Base-by-base conservation (phyloP, 1,140 invertebrate genomes). In the Cepaea nemoralis region DNA sequence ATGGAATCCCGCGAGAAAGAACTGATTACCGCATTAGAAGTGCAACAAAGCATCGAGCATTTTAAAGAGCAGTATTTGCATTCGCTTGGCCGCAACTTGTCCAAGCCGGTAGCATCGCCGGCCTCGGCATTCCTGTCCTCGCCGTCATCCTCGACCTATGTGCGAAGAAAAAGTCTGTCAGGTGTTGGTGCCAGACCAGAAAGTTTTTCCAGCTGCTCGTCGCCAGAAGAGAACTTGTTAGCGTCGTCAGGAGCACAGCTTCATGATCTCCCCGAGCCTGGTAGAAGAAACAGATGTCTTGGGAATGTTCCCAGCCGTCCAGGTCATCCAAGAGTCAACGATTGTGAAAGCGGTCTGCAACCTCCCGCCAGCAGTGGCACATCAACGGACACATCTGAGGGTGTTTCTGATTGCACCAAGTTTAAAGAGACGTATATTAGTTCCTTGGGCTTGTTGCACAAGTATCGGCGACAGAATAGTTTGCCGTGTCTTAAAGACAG, bases 21-120 rank as follows among this genome's bases (percentile, higher is more conserved):
- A 45, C n/a, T 35, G n/a, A 66, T 55, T 22, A 77, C 48, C 75
- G 39, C 50, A 1, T n/a, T 14, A 2, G 24, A 66, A 50, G 50
- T 77, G 16, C 48, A 77, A 55, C 33, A 77, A 24, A 55, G 66
- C 33, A 77, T 77, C 31, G 75, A 59, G 31, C 55, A 77, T 35
- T 77, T 77, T 35, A 77, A 77, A 42, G 75, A 77, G 33, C 75
- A 77, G 75, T 77, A 77, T 37, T 35, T 77, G 50, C 48, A 77
- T 39, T 77, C 55, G 5, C 75, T 77, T 63, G 59, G 59, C 27
- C 59, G 27, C n/a, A 63, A 16, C 31, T 35, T 75, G 24, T 33
- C 27, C 31, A 48, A 24, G 35, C 1, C 73, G n/a, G 0, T 45
- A 8, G 24, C 39, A 1, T 33, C 24, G 22, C n/a, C 37, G 6